Evolutionary conservation across 2,797 vertebrate species (phyloP).

Genomic region (Acanthurus lineatus): DNA sequence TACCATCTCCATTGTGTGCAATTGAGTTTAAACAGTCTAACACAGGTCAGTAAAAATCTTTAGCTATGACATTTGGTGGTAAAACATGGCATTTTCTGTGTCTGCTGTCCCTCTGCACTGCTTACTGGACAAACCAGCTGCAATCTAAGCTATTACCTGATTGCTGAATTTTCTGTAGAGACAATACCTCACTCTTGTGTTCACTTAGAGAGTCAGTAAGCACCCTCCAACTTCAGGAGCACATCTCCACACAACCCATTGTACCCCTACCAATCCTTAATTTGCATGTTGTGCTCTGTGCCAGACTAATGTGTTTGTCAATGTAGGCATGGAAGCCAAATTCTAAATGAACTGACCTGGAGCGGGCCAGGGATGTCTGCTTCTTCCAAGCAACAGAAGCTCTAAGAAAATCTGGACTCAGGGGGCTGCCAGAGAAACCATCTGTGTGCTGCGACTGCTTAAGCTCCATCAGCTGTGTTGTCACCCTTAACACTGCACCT

Average conservation of each 20-base stretch:
- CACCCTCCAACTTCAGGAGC: conserved; percentile 29
- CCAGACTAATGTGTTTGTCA: conserved; percentile 70
- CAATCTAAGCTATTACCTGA: conserved; percentile 31
- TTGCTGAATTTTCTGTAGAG: conserved; percentile 27
- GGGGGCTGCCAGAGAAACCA: conserved; percentile 75
- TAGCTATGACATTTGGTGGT: neutral
- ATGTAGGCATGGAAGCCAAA: conserved; percentile 66
- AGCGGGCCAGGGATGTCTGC: conserved; percentile 65
- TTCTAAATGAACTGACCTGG: conserved; percentile 76
- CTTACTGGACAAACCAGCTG: conserved; percentile 17
- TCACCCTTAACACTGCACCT: conserved; percentile 63
- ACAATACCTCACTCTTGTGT: conserved; percentile 55
- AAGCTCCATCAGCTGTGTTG: conserved; percentile 74
- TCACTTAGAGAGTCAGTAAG: conserved; percentile 37
- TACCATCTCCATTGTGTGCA: neutral
- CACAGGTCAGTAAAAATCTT: neutral
- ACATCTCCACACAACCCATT: conserved; percentile 54
- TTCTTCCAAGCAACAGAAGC: conserved; percentile 64
- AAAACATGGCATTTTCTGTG: neutral
- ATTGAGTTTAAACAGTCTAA: neutral
- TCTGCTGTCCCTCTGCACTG: conserved; percentile 5
- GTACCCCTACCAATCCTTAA: conserved; percentile 55
- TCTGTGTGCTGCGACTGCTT: conserved; percentile 74
- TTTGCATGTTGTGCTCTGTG: conserved; percentile 46
- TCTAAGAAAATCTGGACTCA: conserved; percentile 73